These are phyloP conservation scores for Phataginus tricuspis DNA, from an alignment of 2,797 vertebrate genomes.

Conservation along the genomic window DNA sequence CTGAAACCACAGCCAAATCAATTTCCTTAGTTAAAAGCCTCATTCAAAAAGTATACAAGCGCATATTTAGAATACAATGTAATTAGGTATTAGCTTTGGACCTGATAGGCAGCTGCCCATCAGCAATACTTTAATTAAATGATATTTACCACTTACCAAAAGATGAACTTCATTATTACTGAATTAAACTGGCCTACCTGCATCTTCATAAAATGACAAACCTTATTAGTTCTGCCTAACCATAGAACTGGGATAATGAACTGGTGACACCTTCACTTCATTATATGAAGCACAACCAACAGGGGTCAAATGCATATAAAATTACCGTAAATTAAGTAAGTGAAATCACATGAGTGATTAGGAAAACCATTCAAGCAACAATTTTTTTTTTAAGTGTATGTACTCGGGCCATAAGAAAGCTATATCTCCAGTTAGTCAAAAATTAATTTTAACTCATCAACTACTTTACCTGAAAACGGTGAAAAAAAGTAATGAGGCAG, in stretches of 20 bases:
- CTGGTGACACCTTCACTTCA: slow-evolving; percentile 76
- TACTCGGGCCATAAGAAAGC: neutral
- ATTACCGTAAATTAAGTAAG: slow-evolving; percentile 25
- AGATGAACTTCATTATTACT: slow-evolving; percentile 83
- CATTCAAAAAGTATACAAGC: slow-evolving; percentile 43
- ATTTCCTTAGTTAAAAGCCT: slow-evolving; percentile 39
- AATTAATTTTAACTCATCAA: slow-evolving; percentile 54
- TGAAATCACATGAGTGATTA: neutral
- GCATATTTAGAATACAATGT: slow-evolving; percentile 28
- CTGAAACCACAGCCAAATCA: slow-evolving; percentile 32
- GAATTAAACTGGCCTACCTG: slow-evolving; percentile 85
- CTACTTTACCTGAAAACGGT: slow-evolving; percentile 94
- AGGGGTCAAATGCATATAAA: neutral
- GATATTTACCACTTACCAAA: slow-evolving; percentile 78
- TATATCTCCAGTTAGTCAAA: neutral
- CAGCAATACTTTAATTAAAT: slow-evolving; percentile 78
- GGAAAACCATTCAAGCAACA: slow-evolving; percentile 19
- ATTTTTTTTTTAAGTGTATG: neutral
- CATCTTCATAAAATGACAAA: slow-evolving; percentile 86
- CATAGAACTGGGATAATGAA: slow-evolving; percentile 83
- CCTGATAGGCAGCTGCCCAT: slow-evolving; percentile 49
- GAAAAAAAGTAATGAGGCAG: slow-evolving; percentile 92
- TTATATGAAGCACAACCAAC: slow-evolving; percentile 45
- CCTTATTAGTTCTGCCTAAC: slow-evolving; percentile 86
- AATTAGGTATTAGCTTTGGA: neutral